These are phyloP conservation scores for Larimichthys polyactis DNA, from an alignment of 2,113 vertebrate species.

Conservation along the genomic window DNA sequence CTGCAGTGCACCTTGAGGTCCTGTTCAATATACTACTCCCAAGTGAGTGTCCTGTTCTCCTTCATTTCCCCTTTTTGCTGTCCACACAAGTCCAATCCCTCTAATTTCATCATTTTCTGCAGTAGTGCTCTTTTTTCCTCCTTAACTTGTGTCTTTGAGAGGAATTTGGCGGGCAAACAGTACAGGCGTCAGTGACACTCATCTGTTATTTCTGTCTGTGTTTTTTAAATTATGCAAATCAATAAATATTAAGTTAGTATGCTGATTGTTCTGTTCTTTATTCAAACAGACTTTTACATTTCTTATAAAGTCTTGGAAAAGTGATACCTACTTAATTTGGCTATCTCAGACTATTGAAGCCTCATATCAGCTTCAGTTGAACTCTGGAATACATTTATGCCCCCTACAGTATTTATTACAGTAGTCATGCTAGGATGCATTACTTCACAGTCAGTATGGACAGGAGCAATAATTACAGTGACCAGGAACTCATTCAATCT, in stretches of 20 bases:
- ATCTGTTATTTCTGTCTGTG: neutral
- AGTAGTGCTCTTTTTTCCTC: neutral
- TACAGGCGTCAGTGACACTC: neutral
- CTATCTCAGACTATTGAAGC: too few species aligned
- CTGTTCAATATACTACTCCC: constrained; percentile 72
- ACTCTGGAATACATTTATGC: neutral
- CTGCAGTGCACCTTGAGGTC: constrained; percentile 64
- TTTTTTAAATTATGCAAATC: neutral
- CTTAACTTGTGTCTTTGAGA: neutral
- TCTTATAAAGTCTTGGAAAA: neutral
- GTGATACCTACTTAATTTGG: neutral
- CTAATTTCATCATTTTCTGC: constrained; percentile 36
- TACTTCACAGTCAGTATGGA: neutral
- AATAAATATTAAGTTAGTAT: neutral
- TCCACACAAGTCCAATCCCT: constrained; percentile 22
- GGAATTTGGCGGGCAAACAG: neutral
- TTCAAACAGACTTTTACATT: neutral
- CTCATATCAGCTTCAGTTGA: neutral
- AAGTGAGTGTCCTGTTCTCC: constrained; percentile 63
- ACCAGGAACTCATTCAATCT: neutral
- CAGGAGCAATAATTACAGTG: neutral
- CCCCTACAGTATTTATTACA: neutral
- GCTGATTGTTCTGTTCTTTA: neutral
- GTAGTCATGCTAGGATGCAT: neutral
- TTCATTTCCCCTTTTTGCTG: constrained; percentile 63